phyloP scores from a whole-genome alignment of 2,113 vertebrate genomes.

The Phyllopteryx taeniolatus region DNA sequence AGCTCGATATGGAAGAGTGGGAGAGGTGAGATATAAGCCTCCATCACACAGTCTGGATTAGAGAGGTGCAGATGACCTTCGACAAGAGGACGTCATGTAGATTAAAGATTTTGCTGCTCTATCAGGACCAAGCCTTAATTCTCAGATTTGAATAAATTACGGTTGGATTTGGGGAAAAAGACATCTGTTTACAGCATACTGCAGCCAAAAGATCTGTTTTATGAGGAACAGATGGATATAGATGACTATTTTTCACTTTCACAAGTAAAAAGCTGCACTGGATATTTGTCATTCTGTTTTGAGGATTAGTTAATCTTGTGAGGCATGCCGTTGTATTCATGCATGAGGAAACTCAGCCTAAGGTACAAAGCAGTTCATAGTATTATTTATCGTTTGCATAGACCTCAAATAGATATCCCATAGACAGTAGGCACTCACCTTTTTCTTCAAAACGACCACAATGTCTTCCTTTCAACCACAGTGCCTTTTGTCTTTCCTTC shows the following conservation, averaged over 20 bases:
- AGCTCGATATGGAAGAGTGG: conserved; percentile 76
- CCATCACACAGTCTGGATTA: conserved; percentile 25
- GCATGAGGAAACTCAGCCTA: conserved; percentile 59
- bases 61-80: conserved; percentile 24
- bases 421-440: background rate
- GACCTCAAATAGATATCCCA: background rate
- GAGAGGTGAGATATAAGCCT: conserved; percentile 64
- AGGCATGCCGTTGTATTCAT: conserved; percentile 49
- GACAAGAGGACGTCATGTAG: conserved; percentile 13
- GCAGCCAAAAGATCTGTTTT: conserved; percentile 9
- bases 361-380: conserved; percentile 39
- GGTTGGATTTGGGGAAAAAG: conserved; percentile 26
- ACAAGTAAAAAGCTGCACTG: conserved; percentile 2
- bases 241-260: background rate
- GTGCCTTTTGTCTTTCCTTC: background rate
- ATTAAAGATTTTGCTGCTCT: conserved; percentile 37
- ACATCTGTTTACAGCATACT: background rate
- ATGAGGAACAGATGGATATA: conserved; percentile 1
- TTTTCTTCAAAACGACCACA: background rate
- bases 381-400: conserved; percentile 8
- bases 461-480: background rate
- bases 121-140: conserved; percentile 49
- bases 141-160: conserved; percentile 16
- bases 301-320: conserved; percentile 60
- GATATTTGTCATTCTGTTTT: conserved; percentile 14